Percentiles rank a stretch among this genome's conserved stretches.
phyloP scores from a whole-genome alignment of 1,140 invertebrate genomes.

The Aphaenogaster ashmeadi region DNA sequence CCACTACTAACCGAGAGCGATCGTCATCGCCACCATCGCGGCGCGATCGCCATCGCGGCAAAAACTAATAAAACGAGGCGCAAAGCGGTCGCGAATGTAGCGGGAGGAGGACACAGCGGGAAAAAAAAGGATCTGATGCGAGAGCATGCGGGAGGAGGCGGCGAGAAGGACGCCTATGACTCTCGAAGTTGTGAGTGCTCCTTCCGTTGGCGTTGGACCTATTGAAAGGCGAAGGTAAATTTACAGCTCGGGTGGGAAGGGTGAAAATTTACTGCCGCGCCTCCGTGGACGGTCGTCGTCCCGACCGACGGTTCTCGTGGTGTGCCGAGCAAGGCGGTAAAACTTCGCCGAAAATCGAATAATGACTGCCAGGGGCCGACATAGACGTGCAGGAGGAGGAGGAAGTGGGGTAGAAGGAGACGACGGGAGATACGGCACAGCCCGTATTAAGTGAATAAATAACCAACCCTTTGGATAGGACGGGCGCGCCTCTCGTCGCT shows the following conservation, averaged over 20 bases:
- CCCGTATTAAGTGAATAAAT: slow-evolving; percentile 80
- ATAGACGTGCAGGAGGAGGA: not conserved
- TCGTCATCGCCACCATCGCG: slow-evolving; percentile 73
- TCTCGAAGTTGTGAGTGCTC: slow-evolving; percentile 26
- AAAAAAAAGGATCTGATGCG: slow-evolving; percentile 35
- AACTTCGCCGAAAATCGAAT: slow-evolving; percentile 79
- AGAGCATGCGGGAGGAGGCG: not conserved
- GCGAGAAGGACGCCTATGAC: slow-evolving; percentile 25
- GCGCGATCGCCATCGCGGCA: slow-evolving; percentile 72
- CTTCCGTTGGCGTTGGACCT: slow-evolving; percentile 68
- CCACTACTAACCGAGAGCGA: slow-evolving; percentile 46
- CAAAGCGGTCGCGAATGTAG: slow-evolving; percentile 57
- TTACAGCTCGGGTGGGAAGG: slow-evolving; percentile 80
- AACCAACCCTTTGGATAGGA: slow-evolving; percentile 67
- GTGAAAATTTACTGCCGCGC: slow-evolving; percentile 82
- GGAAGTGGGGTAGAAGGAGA: not conserved
- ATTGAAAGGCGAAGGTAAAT: slow-evolving; percentile 81
- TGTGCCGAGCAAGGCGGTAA: slow-evolving; percentile 59
- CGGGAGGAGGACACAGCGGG: slow-evolving; percentile 20
- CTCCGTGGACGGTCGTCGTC: slow-evolving; percentile 63
- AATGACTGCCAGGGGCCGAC: slow-evolving; percentile 54
- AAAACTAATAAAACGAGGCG: slow-evolving; percentile 71
- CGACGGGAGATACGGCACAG: not conserved
- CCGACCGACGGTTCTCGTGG: slow-evolving; percentile 25
- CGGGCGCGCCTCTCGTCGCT: slow-evolving; percentile 1